Evolutionary conservation across 1,140 invertebrate genomes (phyloP).

Genomic region (Pseudomyrmex gracilis): DNA sequence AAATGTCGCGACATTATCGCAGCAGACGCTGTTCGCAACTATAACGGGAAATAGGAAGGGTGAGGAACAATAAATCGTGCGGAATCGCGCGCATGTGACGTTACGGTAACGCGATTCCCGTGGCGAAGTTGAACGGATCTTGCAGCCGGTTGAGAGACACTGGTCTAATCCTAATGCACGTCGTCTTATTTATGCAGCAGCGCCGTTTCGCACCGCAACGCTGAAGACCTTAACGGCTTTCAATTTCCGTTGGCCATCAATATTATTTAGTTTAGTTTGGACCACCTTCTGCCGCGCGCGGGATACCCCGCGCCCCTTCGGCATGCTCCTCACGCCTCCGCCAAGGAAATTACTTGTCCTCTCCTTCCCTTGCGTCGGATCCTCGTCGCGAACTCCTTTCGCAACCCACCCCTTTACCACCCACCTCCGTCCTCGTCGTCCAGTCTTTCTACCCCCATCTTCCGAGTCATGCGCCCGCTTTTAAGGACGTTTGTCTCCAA

Average conservation of each 20-base stretch:
- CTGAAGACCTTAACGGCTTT: conserved; percentile 84
- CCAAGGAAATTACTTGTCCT: conserved; percentile 85
- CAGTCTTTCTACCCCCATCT: background rate
- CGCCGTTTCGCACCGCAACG: conserved; percentile 80
- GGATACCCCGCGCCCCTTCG: conserved; percentile 66
- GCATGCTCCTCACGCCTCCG: conserved; percentile 83
- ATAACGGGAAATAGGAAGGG: background rate
- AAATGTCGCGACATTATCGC: conserved; percentile 50
- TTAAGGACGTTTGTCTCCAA: conserved; percentile 65
- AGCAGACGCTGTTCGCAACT: conserved; percentile 19
- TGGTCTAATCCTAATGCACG: conserved; percentile 82
- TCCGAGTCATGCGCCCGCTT: conserved; percentile 24
- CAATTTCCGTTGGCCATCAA: conserved; percentile 86
- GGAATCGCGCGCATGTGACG: conserved; percentile 43
- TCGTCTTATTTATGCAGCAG: conserved; percentile 83
- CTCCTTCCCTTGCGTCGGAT: conserved; percentile 66
- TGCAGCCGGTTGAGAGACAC: conserved; percentile 65
- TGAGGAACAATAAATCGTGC: conserved; percentile 50
- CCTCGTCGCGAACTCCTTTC: conserved; percentile 40
- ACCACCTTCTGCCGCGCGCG: conserved; percentile 75
- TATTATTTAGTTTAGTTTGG: conserved; percentile 86
- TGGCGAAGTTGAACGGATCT: background rate
- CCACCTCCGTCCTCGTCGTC: background rate
- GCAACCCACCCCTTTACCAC: conserved; percentile 37
- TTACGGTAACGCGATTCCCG: conserved; percentile 37